phyloP scores from a whole-genome alignment of 2,113 vertebrate species.

The Charina bottae region DNA sequence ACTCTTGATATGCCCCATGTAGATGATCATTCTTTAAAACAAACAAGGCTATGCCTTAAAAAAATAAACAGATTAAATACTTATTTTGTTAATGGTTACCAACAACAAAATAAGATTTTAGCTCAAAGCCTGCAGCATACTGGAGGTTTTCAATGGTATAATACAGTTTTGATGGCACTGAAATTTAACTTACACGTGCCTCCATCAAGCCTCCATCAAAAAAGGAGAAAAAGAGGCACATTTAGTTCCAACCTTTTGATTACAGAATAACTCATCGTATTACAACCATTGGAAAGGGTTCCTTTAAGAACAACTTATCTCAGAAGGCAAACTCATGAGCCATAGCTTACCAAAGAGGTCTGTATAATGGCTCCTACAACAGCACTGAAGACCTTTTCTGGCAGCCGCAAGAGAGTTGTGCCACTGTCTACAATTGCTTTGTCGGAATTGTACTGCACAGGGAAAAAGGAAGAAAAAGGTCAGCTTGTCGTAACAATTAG shows the following conservation, averaged over 20 bases:
- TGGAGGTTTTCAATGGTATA: not conserved
- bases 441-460: slow-evolving; percentile 88
- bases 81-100: slow-evolving; percentile 37
- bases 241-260: not conserved
- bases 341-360: slow-evolving; percentile 83
- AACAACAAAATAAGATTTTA: slow-evolving; percentile 39
- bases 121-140: slow-evolving; percentile 26
- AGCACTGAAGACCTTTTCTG: slow-evolving; percentile 89
- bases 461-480: slow-evolving; percentile 1
- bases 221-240: not conserved
- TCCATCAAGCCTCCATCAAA: not conserved
- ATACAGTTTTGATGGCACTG: slow-evolving; percentile 20
- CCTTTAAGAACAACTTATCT: slow-evolving; percentile 1
- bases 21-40: slow-evolving; percentile 1
- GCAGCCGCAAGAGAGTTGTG: slow-evolving; percentile 92
- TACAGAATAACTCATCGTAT: not conserved
- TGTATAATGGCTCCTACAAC: slow-evolving; percentile 88
- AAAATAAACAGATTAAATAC: slow-evolving; percentile 18
- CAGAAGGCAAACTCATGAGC: not conserved
- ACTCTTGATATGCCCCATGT: not conserved
- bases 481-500: slow-evolving; percentile 4
- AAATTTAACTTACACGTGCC: not conserved
- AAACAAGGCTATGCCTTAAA: slow-evolving; percentile 15
- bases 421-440: slow-evolving; percentile 99
- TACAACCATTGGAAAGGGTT: slow-evolving; percentile 10